Percentiles rank a stretch among this genome's conserved stretches.
Evolutionary conservation across 2,888 invertebrate species (phyloP).

Genomic region (Lasioglossum pauxillum): DNA sequence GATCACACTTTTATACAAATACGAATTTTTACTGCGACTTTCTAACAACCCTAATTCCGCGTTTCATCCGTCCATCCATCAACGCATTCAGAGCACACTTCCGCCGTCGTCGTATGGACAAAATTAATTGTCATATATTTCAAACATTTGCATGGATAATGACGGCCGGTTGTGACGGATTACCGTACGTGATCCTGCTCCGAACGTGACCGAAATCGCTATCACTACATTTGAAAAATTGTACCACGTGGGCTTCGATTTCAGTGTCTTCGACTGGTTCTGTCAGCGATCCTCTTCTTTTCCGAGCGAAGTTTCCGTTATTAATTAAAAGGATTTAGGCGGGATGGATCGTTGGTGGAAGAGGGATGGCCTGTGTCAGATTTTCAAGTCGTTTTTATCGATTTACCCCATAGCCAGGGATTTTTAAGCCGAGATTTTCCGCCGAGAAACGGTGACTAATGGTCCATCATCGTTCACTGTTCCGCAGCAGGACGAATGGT

Average conservation of each 20-base stretch:
- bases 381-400: slow-evolving; percentile 57
- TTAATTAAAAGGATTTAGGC: slow-evolving; percentile 27
- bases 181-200: slow-evolving; percentile 46
- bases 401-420: slow-evolving; percentile 10
- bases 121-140: slow-evolving; percentile 58
- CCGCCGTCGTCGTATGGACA: slow-evolving; percentile 14
- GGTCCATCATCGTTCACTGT: slow-evolving; percentile 68
- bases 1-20: neutral
- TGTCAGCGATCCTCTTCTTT: neutral
- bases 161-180: slow-evolving; percentile 44
- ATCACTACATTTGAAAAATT: slow-evolving; percentile 18
- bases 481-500: slow-evolving; percentile 58
- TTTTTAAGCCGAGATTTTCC: slow-evolving; percentile 53
- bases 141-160: slow-evolving; percentile 58
- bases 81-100: neutral
- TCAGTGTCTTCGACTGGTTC: neutral
- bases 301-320: neutral
- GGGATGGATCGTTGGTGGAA: slow-evolving; percentile 29
- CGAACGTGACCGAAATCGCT: slow-evolving; percentile 52
- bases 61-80: neutral
- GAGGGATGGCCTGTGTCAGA: slow-evolving; percentile 30
- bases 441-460: slow-evolving; percentile 54
- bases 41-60: neutral
- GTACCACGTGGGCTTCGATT: neutral
- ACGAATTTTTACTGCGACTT: neutral